Percentiles rank a stretch among this genome's conserved stretches.
Evolutionary conservation across 2,797 vertebrate genomes (phyloP).

Genomic region (Coregonus suidteri): DNA sequence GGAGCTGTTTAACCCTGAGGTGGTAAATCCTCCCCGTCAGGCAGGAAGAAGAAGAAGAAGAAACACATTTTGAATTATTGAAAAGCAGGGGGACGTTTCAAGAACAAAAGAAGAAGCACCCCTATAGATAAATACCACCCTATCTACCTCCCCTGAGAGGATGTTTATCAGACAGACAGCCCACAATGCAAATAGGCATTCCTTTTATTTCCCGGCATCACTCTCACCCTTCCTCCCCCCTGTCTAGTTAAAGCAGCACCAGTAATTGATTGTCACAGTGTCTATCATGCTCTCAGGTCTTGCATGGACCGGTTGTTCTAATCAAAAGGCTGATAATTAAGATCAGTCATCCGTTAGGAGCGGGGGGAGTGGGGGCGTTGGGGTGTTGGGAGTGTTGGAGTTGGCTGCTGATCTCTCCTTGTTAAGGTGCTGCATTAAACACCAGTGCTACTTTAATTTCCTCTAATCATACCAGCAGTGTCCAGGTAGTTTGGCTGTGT

Average conservation of each 20-base stretch:
- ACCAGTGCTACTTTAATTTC: constrained; percentile 81
- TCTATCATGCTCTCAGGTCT: constrained; percentile 80
- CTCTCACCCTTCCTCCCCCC: constrained; percentile 4
- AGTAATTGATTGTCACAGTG: constrained; percentile 83
- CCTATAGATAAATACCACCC: constrained; percentile 64
- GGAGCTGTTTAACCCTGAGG: constrained; percentile 52
- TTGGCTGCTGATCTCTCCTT: neutral
- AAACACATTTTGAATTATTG: constrained; percentile 67
- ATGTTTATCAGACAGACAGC: constrained; percentile 54
- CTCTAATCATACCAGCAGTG: constrained; percentile 82
- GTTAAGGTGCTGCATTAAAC: constrained; percentile 23
- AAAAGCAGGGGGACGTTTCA: constrained; percentile 50
- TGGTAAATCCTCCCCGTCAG: constrained; percentile 38
- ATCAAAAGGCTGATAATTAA: constrained; percentile 86
- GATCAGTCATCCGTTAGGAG: constrained; percentile 80
- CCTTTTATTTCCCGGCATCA: neutral
- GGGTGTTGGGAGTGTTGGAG: neutral
- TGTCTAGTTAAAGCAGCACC: constrained; percentile 63
- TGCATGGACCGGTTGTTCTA: constrained; percentile 85
- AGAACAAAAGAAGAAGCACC: constrained; percentile 54
- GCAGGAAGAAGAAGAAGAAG: constrained; percentile 43
- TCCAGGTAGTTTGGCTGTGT: neutral
- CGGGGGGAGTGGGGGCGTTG: constrained; percentile 51
- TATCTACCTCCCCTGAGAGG: constrained; percentile 53
- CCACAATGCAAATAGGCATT: constrained; percentile 48